These are phyloP conservation scores for Chesias legatella DNA, from an alignment of 2,888 invertebrate genomes.

Conservation along the genomic window DNA sequence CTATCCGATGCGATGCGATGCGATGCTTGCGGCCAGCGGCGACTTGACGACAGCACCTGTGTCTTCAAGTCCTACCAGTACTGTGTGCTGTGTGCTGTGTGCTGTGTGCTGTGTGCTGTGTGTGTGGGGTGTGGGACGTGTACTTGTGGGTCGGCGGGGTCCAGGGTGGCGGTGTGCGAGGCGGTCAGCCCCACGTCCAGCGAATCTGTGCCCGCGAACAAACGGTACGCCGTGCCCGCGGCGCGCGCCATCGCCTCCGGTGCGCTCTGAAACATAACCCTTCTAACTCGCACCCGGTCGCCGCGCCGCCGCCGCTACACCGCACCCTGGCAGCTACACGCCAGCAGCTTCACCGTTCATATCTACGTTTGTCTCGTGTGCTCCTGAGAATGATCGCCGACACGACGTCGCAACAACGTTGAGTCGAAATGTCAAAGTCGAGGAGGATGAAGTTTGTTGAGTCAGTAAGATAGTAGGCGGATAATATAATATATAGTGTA, in stretches of 20 bases:
- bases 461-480: too few relatives aligned
- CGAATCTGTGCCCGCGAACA: conserved; percentile 88
- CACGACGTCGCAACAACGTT: too few relatives aligned
- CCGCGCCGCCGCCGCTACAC: background rate
- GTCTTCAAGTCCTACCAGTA: conserved; percentile 2
- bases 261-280: conserved; percentile 81
- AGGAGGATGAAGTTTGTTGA: too few relatives aligned
- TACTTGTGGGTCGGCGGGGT: conserved; percentile 78
- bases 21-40: background rate
- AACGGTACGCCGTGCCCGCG: conserved; percentile 88
- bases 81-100: background rate
- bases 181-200: conserved; percentile 86
- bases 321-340: background rate
- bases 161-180: conserved; percentile 77
- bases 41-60: background rate
- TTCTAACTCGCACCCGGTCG: conserved; percentile 37
- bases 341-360: background rate
- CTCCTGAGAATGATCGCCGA: too few relatives aligned
- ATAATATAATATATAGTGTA: too few relatives aligned
- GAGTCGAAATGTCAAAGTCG: too few relatives aligned
- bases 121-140: conserved; percentile 32
- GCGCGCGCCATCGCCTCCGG: conserved; percentile 90
- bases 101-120: background rate
- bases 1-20: too few relatives aligned
- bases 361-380: too few relatives aligned